phyloP scores from a whole-genome alignment of 2,888 invertebrate species.

The Orthonevra nobilis region DNA sequence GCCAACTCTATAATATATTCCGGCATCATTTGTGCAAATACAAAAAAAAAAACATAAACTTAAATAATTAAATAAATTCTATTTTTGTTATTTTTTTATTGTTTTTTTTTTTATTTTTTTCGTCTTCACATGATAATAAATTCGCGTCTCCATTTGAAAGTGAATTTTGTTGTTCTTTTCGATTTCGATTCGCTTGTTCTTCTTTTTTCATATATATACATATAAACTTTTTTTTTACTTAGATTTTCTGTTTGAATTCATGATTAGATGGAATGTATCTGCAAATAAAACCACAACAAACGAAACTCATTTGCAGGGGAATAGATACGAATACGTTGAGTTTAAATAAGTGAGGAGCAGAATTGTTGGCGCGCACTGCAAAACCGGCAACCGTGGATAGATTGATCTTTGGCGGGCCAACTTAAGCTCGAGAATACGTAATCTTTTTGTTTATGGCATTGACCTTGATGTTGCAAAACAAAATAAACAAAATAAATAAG shows the following conservation, averaged over 20 bases:
- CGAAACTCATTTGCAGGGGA: too few relatives aligned
- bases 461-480: constrained; percentile 25
- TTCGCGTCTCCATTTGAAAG: constrained; percentile 27
- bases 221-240: background rate
- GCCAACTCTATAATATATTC: constrained; percentile 16
- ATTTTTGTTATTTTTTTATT: constrained; percentile 3
- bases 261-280: constrained; percentile 55
- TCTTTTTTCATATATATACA: background rate
- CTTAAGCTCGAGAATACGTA: background rate
- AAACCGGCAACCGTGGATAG: background rate
- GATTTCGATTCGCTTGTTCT: background rate
- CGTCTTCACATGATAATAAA: constrained; percentile 32
- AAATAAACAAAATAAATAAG: background rate
- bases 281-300: too few relatives aligned
- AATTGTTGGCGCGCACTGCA: constrained; percentile 2
- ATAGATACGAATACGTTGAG: constrained; percentile 18
- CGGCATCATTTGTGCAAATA: background rate
- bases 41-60: constrained; percentile 1
- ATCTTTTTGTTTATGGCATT: constrained; percentile 14
- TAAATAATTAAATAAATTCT: constrained; percentile 28
- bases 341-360: too few relatives aligned
- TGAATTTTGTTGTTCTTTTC: constrained; percentile 49
- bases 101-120: background rate
- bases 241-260: constrained; percentile 35
- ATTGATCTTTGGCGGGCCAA: background rate